phyloP scores from a whole-genome alignment of 2,797 vertebrate genomes.

The Yasuhikotakia modesta region DNA sequence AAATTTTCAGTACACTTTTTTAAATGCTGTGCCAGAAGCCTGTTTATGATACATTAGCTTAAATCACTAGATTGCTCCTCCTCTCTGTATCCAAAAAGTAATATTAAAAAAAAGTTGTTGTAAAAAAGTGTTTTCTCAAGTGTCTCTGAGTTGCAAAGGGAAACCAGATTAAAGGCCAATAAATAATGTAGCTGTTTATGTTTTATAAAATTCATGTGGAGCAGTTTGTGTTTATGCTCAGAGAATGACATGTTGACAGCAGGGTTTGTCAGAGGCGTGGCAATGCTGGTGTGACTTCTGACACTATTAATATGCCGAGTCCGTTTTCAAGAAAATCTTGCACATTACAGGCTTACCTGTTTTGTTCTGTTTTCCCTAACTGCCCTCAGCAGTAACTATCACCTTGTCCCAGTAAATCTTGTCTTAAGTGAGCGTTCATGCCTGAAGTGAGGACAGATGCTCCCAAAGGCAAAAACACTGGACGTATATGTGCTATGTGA shows the following conservation, averaged over 20 bases:
- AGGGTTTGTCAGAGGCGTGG: conserved; percentile 52
- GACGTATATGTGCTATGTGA: conserved; percentile 2
- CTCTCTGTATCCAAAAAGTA: neutral
- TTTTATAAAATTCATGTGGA: conserved; percentile 37
- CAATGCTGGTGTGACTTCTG: neutral
- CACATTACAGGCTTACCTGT: conserved; percentile 62
- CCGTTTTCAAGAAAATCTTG: conserved; percentile 68
- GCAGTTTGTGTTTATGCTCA: conserved; percentile 49
- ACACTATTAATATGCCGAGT: conserved; percentile 13
- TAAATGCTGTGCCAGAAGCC: neutral
- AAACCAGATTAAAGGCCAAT: conserved; percentile 1
- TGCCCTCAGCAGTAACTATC: conserved; percentile 16
- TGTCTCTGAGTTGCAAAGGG: neutral
- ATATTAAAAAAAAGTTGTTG: neutral
- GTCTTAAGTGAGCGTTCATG: conserved; percentile 7
- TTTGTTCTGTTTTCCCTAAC: conserved; percentile 47
- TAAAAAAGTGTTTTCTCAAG: neutral
- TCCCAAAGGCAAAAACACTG: neutral
- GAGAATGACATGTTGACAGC: conserved; percentile 50
- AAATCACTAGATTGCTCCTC: neutral
- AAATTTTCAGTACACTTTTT: neutral
- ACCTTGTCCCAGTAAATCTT: conserved; percentile 40
- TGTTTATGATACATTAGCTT: neutral
- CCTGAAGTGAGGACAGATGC: neutral
- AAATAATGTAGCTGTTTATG: conserved; percentile 13